These are phyloP conservation scores for Sympetrum striolatum DNA, from an alignment of 2,888 invertebrate species.

Conservation along the genomic window DNA sequence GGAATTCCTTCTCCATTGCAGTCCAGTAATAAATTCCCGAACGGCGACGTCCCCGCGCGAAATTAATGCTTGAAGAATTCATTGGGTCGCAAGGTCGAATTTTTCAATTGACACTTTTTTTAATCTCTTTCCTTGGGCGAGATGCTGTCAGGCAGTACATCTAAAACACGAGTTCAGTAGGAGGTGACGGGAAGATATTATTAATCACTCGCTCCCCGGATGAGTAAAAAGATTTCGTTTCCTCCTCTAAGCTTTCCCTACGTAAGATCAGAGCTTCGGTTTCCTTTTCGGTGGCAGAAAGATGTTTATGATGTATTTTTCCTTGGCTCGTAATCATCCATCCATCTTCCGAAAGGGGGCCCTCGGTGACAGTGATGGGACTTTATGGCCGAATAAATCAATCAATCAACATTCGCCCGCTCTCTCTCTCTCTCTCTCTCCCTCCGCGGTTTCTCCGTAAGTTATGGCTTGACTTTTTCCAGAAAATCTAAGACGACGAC, in stretches of 20 bases:
- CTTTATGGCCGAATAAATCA: background rate
- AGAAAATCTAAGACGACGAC: background rate
- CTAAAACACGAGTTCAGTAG: background rate
- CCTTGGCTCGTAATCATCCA: background rate
- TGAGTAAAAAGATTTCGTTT: background rate
- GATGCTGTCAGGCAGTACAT: background rate
- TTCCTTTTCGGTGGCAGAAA: background rate
- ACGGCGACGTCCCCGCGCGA: background rate
- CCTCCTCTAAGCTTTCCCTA: background rate
- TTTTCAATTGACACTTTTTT: background rate
- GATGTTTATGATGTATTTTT: background rate
- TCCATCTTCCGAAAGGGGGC: background rate
- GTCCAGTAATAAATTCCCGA: too few relatives aligned
- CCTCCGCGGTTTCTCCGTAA: background rate
- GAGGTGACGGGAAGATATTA: background rate
- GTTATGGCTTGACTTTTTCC: background rate
- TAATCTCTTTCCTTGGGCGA: background rate
- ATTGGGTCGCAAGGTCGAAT: background rate
- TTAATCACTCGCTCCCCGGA: background rate
- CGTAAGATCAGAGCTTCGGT: background rate
- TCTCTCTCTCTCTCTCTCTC: background rate
- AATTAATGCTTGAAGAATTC: background rate
- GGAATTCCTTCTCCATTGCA: too few relatives aligned
- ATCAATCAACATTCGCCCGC: background rate
- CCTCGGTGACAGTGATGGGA: background rate